A percentile compares a stretch with the other conserved stretches of the same genome.
Evolutionary conservation across 2,113 vertebrate species (phyloP).

Genomic region (Albula goreensis): DNA sequence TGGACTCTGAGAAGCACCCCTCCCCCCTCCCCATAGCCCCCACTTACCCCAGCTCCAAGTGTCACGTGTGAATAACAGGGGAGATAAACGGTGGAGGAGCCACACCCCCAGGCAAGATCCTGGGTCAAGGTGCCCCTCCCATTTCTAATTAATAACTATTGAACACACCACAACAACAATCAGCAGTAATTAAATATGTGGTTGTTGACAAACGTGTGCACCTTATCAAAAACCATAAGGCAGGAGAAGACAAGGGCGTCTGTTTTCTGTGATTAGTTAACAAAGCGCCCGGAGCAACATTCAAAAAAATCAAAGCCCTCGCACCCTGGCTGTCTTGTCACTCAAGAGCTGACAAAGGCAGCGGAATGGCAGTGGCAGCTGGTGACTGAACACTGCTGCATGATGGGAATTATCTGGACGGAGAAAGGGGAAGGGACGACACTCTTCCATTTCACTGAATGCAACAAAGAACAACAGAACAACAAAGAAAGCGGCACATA

Average conservation of each 20-base stretch:
- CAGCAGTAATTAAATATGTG: slow-evolving; percentile 90
- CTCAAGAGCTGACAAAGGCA: slow-evolving; percentile 47
- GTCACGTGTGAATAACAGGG: slow-evolving; percentile 66
- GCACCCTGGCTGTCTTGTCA: slow-evolving; percentile 28
- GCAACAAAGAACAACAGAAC: no score
- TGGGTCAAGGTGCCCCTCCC: slow-evolving; percentile 71
- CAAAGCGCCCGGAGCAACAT: slow-evolving; percentile 72
- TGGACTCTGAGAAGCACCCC: not conserved
- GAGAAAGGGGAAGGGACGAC: not conserved
- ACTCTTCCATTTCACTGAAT: not conserved
- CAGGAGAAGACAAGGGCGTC: slow-evolving; percentile 59
- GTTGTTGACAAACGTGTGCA: slow-evolving; percentile 82
- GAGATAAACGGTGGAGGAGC: slow-evolving; percentile 70
- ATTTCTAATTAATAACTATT: slow-evolving; percentile 84
- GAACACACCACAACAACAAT: slow-evolving; percentile 86
- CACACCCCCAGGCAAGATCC: slow-evolving; percentile 73
- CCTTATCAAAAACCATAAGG: slow-evolving; percentile 76
- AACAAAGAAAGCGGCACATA: no score
- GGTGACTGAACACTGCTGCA: not conserved
- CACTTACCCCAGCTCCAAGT: slow-evolving; percentile 44
- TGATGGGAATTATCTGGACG: not conserved
- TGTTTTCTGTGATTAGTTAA: slow-evolving; percentile 83
- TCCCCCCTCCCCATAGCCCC: slow-evolving; percentile 15
- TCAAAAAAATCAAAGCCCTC: slow-evolving; percentile 57
- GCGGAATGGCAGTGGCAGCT: slow-evolving; percentile 43